Evolutionary conservation across 2,888 invertebrate species (phyloP), one percentile per base, ranked within the genome.

Genomic region (Deilephila elpenor): DNA sequence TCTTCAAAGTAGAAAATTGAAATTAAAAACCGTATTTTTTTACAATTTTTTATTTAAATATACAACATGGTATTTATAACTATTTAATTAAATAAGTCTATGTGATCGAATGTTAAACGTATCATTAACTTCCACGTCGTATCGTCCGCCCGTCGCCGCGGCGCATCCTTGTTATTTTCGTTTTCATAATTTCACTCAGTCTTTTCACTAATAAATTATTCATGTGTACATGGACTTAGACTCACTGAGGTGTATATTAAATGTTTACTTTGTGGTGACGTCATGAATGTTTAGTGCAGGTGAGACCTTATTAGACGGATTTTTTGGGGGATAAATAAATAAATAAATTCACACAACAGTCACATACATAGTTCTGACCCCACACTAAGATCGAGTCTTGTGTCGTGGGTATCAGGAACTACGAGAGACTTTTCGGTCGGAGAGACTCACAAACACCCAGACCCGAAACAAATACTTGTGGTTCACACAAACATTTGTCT

Each of bases 51-150:
- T 91, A 92, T 93, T 94, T 91, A 91, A 93, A 93, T 93, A 91
- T 93, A 93, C 93, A 94, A 93, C 93, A 93, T 91, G 87, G 88
- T 93, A 91, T 85, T 91, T 88, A 88, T 87, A 91, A 86, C 91
- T 91, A 92, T 89, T 79, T 88, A 88, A 87, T 89, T 88, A 89
- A 87, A 91, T 90, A 91, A 89, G 85, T 90, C 93, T 91, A 92
- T 91, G 91, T 92, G 91, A 91, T 89, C 89, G 88, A 89, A 90
- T 90, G 88, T 82, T 83, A 80, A 81, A 81, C 81, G 88, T 84
- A 85, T 87, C 85, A 83, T 87, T 88, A 85, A 85, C 87, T 89
- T 67, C 25, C 67, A 67, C 51, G 88, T 87, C 85, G 89, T 88
- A 86, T 84, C 79, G 75, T 80, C 56, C 56, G 56, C 56, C 56